Base-by-base conservation (phyloP, 2,797 vertebrate species). In the Nannoperca australis region DNA sequence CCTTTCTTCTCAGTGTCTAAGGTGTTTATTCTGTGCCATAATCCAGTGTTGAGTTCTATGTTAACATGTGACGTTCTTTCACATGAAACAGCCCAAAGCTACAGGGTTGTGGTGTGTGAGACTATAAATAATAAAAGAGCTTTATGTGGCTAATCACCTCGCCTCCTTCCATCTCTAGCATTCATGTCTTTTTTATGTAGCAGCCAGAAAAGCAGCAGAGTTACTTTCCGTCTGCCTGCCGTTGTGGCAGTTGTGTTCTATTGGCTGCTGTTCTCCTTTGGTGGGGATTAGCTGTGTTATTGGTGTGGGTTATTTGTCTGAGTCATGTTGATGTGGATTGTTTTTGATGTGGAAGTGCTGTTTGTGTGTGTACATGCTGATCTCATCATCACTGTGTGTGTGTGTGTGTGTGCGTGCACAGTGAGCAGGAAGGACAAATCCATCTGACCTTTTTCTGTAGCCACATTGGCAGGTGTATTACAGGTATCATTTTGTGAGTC, bases 301-400 rank as follows among this genome's bases (percentile, higher is more conserved):
- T 84, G 73, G 72, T 85, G 77, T 72, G 81, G 83, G 79, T 86
- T 90, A 82, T 89, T 88, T 85, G 73, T 88, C 88, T 89, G 89
- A 91, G 83, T 91, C 87, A 85, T 83, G 87, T 88, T 81, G 77
- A 89, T 85, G 87, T 80, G 81, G 85, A 78, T 81, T 80, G 83
- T 76, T 90, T 87, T 88, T 85, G 81, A 78, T 78, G 76, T 82
- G 80, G 74, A 78, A 67, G 67, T 56, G 70, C n/a, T 70, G 32
- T 80, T 68, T 50, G 58, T 34, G 63, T 76, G 68, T 49, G 61
- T 62, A 40, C 15, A 22, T 40, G 12, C 38, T 0, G 63, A 70
- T 53, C 53, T 62, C 10, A 3, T 83, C 73, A 61, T 38, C 71
- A 40, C 44, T 40, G 62, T 50, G 64, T 63, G 72, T 50, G 58